phyloP scores from a whole-genome alignment of 2,113 vertebrate species.

The Ceyx margarethae region DNA sequence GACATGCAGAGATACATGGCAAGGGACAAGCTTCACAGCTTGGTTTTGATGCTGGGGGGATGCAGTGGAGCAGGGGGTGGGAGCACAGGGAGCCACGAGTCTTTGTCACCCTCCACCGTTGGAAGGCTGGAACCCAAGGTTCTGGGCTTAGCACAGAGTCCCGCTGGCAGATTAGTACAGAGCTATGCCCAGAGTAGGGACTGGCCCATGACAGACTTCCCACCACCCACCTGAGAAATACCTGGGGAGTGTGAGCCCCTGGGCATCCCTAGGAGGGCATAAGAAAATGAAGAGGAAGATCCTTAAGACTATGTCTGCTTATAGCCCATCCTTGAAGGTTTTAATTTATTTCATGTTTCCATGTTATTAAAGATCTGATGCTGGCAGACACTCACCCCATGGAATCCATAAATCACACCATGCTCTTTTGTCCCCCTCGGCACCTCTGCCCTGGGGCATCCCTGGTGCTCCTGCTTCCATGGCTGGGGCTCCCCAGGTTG shows the following conservation, averaged over 20 bases:
- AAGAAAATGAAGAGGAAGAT: background rate
- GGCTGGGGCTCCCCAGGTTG: background rate
- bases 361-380: background rate
- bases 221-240: background rate
- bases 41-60: background rate
- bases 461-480: background rate
- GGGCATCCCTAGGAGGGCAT: background rate
- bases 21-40: background rate
- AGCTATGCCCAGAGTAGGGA: rapidly evolving
- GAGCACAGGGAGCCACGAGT: background rate
- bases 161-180: background rate
- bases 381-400: background rate
- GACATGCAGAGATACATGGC: rapidly evolving
- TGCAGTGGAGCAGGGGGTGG: background rate
- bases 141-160: background rate
- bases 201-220: background rate
- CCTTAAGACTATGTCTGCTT: background rate
- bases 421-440: no score
- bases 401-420: background rate
- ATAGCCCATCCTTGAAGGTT: background rate
- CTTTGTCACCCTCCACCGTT: background rate
- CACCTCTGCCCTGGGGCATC: background rate
- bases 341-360: background rate
- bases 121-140: background rate
- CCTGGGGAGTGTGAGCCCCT: background rate